These are phyloP conservation scores for Drosophila austrosaltans DNA, from an alignment of 2,888 invertebrate species.

Conservation along the genomic window DNA sequence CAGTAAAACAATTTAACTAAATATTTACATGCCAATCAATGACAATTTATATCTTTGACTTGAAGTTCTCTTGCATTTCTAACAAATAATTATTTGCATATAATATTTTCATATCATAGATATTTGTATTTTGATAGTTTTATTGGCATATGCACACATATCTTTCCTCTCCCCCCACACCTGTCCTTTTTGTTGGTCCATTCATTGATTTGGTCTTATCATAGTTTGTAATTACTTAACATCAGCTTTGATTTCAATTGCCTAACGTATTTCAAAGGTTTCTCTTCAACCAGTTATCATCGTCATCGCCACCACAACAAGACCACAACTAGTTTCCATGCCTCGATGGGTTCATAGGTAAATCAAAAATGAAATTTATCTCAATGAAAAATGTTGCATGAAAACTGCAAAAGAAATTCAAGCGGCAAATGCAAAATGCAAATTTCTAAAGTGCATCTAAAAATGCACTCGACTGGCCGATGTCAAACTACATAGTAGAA, in stretches of 20 bases:
- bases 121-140: slow-evolving; percentile 38
- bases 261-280: slow-evolving; percentile 36
- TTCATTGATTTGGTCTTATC: slow-evolving; percentile 35
- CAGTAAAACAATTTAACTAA: neutral
- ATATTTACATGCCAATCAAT: neutral
- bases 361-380: slow-evolving; percentile 70
- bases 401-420: slow-evolving; percentile 27
- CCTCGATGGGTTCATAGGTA: slow-evolving; percentile 50
- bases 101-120: neutral
- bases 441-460: slow-evolving; percentile 53
- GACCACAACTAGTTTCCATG: slow-evolving; percentile 39
- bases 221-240: slow-evolving; percentile 47
- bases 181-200: slow-evolving; percentile 14
- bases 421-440: slow-evolving; percentile 47
- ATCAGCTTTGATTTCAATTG: slow-evolving; percentile 21
- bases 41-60: neutral
- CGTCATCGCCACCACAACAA: slow-evolving; percentile 7
- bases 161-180: slow-evolving; percentile 20
- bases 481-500: slow-evolving; percentile 29
- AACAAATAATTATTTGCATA: neutral
- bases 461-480: slow-evolving; percentile 57
- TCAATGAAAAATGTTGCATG: slow-evolving; percentile 44
- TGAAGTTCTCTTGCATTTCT: neutral
- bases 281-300: slow-evolving; percentile 25
- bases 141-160: slow-evolving; percentile 39